Conservation (phyloP, 2,797 vertebrate genomes). For the Centroberyx gerrardi region DNA sequence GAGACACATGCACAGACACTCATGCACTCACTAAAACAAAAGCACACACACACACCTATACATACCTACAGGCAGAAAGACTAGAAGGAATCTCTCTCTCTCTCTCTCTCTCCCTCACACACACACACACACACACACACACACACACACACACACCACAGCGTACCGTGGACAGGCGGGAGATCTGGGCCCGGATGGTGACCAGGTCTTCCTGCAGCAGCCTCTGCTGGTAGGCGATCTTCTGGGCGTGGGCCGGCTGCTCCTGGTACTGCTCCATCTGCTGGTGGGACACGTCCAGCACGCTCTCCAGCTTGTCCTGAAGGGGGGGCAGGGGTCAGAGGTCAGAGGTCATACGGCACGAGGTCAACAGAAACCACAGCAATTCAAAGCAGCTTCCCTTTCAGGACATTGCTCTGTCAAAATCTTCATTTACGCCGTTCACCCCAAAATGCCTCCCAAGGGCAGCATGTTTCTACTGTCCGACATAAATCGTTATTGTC, state of each 20-base stretch:
- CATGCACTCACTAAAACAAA: background rate
- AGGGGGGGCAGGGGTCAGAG: background rate
- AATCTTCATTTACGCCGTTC: background rate
- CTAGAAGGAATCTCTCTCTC: too few species aligned
- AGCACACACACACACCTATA: background rate
- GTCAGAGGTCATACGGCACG: background rate
- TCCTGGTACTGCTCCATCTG: constrained; percentile 96
- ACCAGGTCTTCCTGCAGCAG: constrained; percentile 97
- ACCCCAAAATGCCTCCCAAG: constrained; percentile 30
- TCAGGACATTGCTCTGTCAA: background rate
- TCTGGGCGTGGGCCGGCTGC: constrained; percentile 91
- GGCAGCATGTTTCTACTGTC: constrained; percentile 35
- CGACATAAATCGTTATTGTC: background rate
- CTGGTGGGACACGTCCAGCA: constrained; percentile 93
- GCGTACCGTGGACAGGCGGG: constrained; percentile 90
- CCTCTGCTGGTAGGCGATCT: constrained; percentile 95
- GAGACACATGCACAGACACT: constrained; percentile 5
- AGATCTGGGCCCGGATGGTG: constrained; percentile 94
- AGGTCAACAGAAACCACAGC: constrained; percentile 11
- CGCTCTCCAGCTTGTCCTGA: constrained; percentile 95
- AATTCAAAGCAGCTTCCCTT: background rate
- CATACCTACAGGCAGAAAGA: too few species aligned
- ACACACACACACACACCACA: background rate
- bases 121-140: background rate
- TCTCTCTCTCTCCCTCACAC: too few species aligned